Evolutionary conservation across 92 coral and sea anemone genomes (phyloP), one percentile per base, ranked within the genome.

Genomic region (Umimayanthus chanpuru): DNA sequence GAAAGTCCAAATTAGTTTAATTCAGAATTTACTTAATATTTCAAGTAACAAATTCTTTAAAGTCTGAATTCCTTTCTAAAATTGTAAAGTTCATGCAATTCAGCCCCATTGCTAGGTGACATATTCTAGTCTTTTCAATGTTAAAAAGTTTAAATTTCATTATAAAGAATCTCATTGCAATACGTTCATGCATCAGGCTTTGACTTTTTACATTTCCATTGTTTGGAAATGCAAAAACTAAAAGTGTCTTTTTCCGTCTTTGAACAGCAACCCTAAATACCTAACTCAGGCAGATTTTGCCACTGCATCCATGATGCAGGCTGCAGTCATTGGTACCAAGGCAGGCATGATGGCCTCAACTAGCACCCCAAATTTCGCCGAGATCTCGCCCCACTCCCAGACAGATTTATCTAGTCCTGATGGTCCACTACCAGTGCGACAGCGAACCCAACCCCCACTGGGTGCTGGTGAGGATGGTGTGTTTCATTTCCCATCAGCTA

Each of bases 321-420:
- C 64, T 9, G 20, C 87, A 18, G 30, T 71, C 4, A 47, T 43
- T 4, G 14, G 64, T 9, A 70, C 8, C 87, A 83, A 83, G 67
- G 77, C 64, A 40, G 66, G 11, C 21, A 43, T 83, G 65, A 43
- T 70, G 64, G 29, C 78, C 9, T 25, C 78, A 15, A 83, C 89
- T 41, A 91, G 85, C 66, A 88, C 68, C 66, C 85, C 98, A 2
- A 92, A 90, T 56, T 87, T 89, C 64, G 89, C 98, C 1, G 94
- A 89, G 78, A 76, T 89, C 50, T 89, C 98, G 11, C 96, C 93
- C 4, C 87, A 83, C 77, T 44, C 77, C 64, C 87, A 83, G 64
- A n/a, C 87, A 26, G 87, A 83, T 30, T 25, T 83, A 49, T 83
- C 87, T 78, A 83, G 87, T 47, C 78, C 87, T 10, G 87, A 83